phyloP scores from a whole-genome alignment of 2,888 invertebrate genomes.

The Corbicula japonica region DNA sequence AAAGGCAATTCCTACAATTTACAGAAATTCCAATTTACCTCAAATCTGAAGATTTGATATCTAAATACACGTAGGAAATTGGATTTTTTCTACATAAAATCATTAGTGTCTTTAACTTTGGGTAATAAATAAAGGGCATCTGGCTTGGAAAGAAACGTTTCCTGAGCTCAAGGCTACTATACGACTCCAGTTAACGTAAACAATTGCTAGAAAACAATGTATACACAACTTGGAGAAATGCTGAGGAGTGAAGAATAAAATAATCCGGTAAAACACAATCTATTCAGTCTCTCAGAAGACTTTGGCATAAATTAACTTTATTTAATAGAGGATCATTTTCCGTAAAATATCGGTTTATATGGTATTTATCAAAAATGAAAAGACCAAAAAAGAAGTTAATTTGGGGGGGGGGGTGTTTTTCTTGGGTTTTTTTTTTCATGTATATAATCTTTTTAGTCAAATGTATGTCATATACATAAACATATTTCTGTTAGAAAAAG shows the following conservation, averaged over 20 bases:
- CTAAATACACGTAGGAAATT: slow-evolving; percentile 34
- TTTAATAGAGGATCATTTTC: not conserved
- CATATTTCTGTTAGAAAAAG: no score
- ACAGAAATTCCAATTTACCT: no score
- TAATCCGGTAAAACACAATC: slow-evolving; percentile 11
- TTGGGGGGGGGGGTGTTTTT: no score
- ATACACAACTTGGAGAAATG: slow-evolving; percentile 16
- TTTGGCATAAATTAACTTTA: not conserved
- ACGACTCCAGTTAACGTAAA: slow-evolving; percentile 36
- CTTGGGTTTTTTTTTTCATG: no score
- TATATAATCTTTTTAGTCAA: no score
- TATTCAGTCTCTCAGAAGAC: no score
- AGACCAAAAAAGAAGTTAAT: not conserved
- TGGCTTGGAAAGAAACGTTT: slow-evolving; percentile 30
- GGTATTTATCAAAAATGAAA: not conserved
- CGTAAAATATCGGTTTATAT: not conserved
- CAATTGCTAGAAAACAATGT: slow-evolving; percentile 14
- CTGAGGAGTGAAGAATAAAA: not conserved
- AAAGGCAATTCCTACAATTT: no score
- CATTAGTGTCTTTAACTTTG: slow-evolving; percentile 50
- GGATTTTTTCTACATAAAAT: slow-evolving; percentile 40
- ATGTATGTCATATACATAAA: no score
- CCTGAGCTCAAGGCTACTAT: slow-evolving; percentile 24
- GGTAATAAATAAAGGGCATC: slow-evolving; percentile 64
- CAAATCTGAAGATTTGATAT: slow-evolving; percentile 36